phyloP scores from a whole-genome alignment of 2,113 vertebrate genomes.

The Parus major region DNA sequence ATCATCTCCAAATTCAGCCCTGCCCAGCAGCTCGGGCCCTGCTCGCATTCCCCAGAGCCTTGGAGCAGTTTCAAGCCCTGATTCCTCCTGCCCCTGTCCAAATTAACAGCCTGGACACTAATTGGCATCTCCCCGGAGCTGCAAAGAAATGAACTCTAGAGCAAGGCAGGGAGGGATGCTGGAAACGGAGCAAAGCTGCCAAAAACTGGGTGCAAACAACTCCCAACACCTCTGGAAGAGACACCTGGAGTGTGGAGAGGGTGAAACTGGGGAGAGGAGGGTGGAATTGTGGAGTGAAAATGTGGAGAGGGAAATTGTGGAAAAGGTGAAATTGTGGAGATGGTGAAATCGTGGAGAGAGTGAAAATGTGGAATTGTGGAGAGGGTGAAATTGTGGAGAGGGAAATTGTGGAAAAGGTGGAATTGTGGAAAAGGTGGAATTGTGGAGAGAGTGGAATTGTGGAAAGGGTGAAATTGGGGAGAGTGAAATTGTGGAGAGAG shows the following conservation, averaged over 20 bases:
- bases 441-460: too few species aligned
- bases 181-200: not conserved
- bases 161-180: not conserved
- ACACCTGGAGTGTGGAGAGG: not conserved
- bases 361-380: too few species aligned
- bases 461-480: too few species aligned
- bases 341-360: too few species aligned
- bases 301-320: not conserved
- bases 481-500: too few species aligned
- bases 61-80: not conserved
- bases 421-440: too few species aligned
- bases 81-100: not conserved
- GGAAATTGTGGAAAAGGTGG: too few species aligned
- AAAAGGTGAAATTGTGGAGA: too few species aligned
- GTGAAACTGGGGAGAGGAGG: too few species aligned
- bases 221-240: not conserved
- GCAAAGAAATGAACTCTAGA: conserved; percentile 7
- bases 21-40: not conserved
- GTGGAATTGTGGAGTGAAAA: not conserved
- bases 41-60: not conserved
- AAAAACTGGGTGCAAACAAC: not conserved
- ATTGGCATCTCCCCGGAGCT: not conserved
- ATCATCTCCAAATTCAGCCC: not conserved
- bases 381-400: too few species aligned
- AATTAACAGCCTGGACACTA: not conserved